Evolutionary conservation across 1,140 invertebrate genomes (phyloP), one percentile per base, ranked within the genome.

Genomic region (Bursaphelenchus mucronatus): DNA sequence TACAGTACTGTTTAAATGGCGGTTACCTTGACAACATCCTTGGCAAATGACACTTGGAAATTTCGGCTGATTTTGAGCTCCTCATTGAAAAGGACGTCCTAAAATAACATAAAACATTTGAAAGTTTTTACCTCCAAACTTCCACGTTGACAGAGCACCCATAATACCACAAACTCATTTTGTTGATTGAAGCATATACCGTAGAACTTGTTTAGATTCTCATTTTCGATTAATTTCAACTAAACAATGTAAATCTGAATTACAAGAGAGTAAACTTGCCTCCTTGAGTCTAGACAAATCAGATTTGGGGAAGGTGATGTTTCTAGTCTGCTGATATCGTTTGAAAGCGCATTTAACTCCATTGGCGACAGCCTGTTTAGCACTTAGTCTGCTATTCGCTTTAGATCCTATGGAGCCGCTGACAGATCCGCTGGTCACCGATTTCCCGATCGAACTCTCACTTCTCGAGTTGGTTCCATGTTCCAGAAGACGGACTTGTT

Each of bases 111-210:
- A 40, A 10, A 11, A 8, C 41, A 13, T 53, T 21, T 30, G 59
- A n/a, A 11, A 43, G 30, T 0, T 21, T 10, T 19, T 63, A 69
- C 69, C 59, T 74, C 72, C 11, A 75, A 52, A 66, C 69, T 75
- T 19, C 74, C 74, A 46, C 78, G 71, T 59, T 68, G 66, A 30
- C 78, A 80, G 0, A 80, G 64, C 44, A 81, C 17, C 78, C 78
- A 80, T 49, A 81, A 58, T 6, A 79, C 78, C 40, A 80, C 68
- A 13, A 80, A 68, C 49, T 80, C 78, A 57, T 80, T 80, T 66
- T 81, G 76, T 53, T 80, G 78, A 55, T 81, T 81, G 70, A 80
- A 80, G 10, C 73, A 72, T 61, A 80, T 80, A 4, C 78, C 78
- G 54, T 81, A 81, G 51, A 80, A 80, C 64, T 81, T 80, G 66